A percentile compares a stretch with the other conserved stretches of the same genome.
These are phyloP conservation scores for Calephelis virginiensis DNA, from an alignment of 1,140 invertebrate genomes.

Conservation along the genomic window DNA sequence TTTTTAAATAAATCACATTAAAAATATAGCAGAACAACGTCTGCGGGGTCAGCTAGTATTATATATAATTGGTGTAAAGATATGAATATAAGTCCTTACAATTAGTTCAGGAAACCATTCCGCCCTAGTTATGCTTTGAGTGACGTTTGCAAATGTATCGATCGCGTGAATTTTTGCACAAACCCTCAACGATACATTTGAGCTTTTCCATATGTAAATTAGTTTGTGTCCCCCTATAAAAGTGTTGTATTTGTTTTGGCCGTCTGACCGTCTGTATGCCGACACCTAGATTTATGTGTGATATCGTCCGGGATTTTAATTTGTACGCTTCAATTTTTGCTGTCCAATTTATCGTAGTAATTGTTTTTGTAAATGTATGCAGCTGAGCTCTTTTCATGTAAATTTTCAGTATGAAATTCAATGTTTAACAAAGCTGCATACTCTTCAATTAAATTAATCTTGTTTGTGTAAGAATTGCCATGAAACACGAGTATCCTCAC, in stretches of 20 bases:
- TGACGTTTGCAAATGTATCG: slow-evolving; percentile 4
- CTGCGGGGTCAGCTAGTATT: no score
- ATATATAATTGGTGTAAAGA: neutral
- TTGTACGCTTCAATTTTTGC: slow-evolving; percentile 30
- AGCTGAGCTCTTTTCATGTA: slow-evolving; percentile 7
- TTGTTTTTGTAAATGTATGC: slow-evolving; percentile 22
- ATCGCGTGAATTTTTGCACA: slow-evolving; percentile 11
- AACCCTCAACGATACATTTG: slow-evolving; percentile 48
- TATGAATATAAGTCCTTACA: neutral
- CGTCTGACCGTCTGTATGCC: slow-evolving; percentile 50
- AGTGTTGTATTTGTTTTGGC: slow-evolving; percentile 66
- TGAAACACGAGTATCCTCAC: no score
- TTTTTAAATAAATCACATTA: neutral
- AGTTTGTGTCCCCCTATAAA: slow-evolving; percentile 59
- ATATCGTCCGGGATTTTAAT: slow-evolving; percentile 37
- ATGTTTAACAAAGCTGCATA: neutral
- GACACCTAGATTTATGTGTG: slow-evolving; percentile 54
- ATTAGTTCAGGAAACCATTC: neutral
- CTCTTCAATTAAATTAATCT: no score
- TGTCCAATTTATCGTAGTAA: slow-evolving; percentile 24
- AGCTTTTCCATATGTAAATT: slow-evolving; percentile 69
- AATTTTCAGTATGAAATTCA: neutral
- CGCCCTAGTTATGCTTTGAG: neutral
- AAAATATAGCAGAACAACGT: no score
- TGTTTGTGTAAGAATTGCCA: no score